These are phyloP conservation scores for Eristalinus aeneus DNA, from an alignment of 2,888 invertebrate species.

Conservation along the genomic window DNA sequence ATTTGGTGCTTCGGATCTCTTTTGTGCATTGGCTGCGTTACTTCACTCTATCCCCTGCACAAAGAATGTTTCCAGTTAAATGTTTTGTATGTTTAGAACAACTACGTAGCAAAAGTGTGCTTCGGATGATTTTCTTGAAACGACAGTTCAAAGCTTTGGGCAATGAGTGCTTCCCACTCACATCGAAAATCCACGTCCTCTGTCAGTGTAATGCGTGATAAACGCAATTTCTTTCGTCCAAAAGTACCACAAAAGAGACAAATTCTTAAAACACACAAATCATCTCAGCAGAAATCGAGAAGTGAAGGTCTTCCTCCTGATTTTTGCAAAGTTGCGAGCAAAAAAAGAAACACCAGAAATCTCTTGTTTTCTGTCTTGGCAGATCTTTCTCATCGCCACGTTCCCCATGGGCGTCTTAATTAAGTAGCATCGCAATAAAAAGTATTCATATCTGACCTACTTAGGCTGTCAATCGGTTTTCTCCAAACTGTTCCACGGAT, in stretches of 20 bases:
- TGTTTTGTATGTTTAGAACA: too few species aligned
- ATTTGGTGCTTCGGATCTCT: too few species aligned
- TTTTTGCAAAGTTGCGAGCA: neutral
- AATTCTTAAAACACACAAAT: neutral
- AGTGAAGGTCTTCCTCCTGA: neutral
- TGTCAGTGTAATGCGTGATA: too few species aligned
- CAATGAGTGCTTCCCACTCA: too few species aligned
- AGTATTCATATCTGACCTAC: neutral
- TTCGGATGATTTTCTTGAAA: too few species aligned
- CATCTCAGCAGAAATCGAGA: neutral
- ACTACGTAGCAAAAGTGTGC: too few species aligned
- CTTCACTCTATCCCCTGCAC: too few species aligned
- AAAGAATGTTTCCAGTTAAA: too few species aligned
- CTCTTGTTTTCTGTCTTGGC: neutral
- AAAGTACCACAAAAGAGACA: neutral
- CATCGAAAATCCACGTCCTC: too few species aligned
- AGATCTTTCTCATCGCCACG: neutral
- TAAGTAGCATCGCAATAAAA: neutral
- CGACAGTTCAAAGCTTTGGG: too few species aligned
- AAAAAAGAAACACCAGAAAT: neutral
- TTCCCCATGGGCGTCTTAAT: neutral
- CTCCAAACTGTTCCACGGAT: neutral
- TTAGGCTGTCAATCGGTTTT: neutral
- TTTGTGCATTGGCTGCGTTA: too few species aligned
- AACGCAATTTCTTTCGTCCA: too few species aligned